phyloP scores from a whole-genome alignment of 2,888 invertebrate genomes.

The Toxonevra muliebris region DNA sequence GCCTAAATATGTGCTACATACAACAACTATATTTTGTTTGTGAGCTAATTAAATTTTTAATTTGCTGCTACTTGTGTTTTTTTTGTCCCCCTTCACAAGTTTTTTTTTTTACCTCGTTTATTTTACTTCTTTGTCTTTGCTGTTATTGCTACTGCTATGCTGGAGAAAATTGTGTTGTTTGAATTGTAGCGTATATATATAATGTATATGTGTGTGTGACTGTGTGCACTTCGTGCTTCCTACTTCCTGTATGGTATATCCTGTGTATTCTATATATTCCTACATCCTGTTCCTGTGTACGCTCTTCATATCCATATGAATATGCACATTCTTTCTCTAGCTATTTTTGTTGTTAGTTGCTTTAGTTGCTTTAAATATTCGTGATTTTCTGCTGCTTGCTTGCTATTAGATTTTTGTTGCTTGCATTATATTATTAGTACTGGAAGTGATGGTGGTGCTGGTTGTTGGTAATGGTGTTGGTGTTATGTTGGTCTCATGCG shows the following conservation, averaged over 20 bases:
- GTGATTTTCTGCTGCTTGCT: neutral
- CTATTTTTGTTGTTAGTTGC: neutral
- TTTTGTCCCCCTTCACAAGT: neutral
- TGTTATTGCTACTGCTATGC: no score
- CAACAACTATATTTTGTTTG: conserved; percentile 9
- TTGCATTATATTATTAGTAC: neutral
- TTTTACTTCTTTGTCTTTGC: neutral
- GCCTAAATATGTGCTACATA: neutral
- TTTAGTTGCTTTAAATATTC: neutral
- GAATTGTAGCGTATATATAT: no score
- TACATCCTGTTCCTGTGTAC: no score
- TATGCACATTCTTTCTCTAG: no score
- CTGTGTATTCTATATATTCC: no score
- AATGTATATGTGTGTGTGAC: no score
- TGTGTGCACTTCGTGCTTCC: no score
- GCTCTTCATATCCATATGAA: no score
- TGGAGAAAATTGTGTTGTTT: no score
- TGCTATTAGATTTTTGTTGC: neutral
- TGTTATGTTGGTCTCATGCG: neutral
- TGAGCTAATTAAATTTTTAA: conserved; percentile 31
- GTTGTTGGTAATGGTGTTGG: neutral
- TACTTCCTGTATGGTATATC: no score
- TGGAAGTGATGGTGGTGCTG: neutral
- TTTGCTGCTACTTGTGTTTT: conserved; percentile 11
- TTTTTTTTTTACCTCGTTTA: no score